Percentiles rank a stretch among this genome's conserved stretches.
phyloP scores from a whole-genome alignment of 2,888 invertebrate species.

The Petrophora chlorosata region DNA sequence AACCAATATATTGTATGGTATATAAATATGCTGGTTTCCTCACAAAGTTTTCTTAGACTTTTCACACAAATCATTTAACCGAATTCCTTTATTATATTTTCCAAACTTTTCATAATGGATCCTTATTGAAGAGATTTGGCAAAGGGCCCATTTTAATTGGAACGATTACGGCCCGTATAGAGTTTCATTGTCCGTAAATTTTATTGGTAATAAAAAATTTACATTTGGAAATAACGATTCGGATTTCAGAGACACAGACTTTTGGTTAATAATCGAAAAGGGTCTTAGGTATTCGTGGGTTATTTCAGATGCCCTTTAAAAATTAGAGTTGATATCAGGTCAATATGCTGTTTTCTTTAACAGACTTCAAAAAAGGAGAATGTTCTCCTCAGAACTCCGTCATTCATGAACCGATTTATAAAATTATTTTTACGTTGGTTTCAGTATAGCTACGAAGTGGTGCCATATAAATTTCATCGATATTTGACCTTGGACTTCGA shows the following conservation, averaged over 20 bases:
- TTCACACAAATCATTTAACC: too few relatives aligned
- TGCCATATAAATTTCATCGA: too few relatives aligned
- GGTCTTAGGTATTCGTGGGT: conserved; percentile 10
- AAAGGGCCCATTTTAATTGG: conserved; percentile 40
- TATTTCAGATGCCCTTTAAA: conserved; percentile 4
- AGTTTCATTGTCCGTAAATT: conserved; percentile 30
- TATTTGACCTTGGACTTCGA: too few relatives aligned
- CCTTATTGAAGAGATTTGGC: conserved; percentile 12
- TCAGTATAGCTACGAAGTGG: too few relatives aligned
- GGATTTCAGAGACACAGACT: conserved; percentile 16
- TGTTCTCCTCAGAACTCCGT: too few relatives aligned
- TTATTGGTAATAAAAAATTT: conserved; percentile 33
- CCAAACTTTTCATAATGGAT: conserved; percentile 12
- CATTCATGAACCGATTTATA: too few relatives aligned
- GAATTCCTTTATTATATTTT: conserved; percentile 9
- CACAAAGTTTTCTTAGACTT: too few relatives aligned
- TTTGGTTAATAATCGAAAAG: conserved; percentile 19
- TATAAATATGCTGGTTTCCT: too few relatives aligned
- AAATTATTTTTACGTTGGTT: too few relatives aligned
- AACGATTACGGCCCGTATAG: conserved; percentile 41
- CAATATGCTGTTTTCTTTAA: not conserved
- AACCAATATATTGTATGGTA: too few relatives aligned
- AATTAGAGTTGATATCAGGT: not conserved
- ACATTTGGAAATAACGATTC: conserved; percentile 27
- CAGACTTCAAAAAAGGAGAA: too few relatives aligned